phyloP scores from a whole-genome alignment of 2,888 invertebrate genomes.

The Philopedon plagiatum region DNA sequence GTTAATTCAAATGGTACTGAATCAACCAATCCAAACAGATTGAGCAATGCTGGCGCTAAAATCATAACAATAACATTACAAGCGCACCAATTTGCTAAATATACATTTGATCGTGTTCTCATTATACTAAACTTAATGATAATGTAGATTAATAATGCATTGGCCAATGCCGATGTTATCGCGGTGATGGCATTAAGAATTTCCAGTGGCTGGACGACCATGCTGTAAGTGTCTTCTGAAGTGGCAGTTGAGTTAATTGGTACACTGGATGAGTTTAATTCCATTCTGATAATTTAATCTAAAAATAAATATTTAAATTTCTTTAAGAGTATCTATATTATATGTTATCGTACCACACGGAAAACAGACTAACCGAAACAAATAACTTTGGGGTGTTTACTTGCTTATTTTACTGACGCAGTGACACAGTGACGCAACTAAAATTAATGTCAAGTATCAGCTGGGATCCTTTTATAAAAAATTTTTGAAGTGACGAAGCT shows the following conservation, averaged over 20 bases:
- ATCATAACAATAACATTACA: conserved; percentile 42
- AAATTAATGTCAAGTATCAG: too few species aligned
- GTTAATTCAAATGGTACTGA: conserved; percentile 21
- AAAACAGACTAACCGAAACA: too few species aligned
- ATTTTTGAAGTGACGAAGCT: too few species aligned
- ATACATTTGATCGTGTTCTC: conserved; percentile 39
- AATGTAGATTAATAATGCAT: conserved; percentile 34
- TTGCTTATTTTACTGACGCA: too few species aligned
- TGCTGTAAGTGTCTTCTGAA: conserved; percentile 32
- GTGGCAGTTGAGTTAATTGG: background rate
- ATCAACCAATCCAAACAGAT: conserved; percentile 32
- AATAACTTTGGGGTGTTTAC: too few species aligned
- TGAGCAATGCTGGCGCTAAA: conserved; percentile 26
- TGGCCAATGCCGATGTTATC: conserved; percentile 29
- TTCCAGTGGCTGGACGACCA: conserved; percentile 11
- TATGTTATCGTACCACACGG: too few species aligned
- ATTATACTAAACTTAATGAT: conserved; percentile 27
- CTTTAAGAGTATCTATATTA: too few species aligned
- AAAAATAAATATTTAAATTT: conserved; percentile 8
- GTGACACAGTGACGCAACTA: too few species aligned
- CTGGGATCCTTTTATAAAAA: too few species aligned
- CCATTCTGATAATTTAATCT: background rate
- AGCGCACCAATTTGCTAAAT: conserved; percentile 49
- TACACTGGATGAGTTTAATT: background rate
- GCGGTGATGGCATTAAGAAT: conserved; percentile 22